A percentile compares a stretch with the other conserved stretches of the same genome.
Conservation (phyloP, 2,888 invertebrate species). For the Tetragonisca angustula region DNA sequence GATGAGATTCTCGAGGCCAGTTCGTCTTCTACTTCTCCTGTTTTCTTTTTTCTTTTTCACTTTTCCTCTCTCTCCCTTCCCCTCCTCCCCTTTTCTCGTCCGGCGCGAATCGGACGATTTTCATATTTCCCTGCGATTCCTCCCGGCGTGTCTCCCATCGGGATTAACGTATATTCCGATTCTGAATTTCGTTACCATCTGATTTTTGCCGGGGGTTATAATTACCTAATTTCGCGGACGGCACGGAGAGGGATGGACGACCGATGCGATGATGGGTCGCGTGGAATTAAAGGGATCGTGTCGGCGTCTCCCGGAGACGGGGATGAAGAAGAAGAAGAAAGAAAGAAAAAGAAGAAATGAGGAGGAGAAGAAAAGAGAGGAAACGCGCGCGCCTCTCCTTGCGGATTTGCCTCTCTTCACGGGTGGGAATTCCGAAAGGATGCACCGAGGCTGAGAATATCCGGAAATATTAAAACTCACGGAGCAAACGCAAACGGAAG, state of each 20-base stretch:
- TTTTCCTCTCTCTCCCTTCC: neutral
- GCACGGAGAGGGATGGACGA: neutral
- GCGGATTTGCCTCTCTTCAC: neutral
- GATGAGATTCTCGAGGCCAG: constrained; percentile 41
- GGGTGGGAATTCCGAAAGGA: neutral
- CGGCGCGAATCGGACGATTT: constrained; percentile 11
- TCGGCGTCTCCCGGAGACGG: neutral
- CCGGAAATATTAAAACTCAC: constrained; percentile 10
- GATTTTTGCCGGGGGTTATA: constrained; percentile 4
- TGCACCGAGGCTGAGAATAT: constrained; percentile 4
- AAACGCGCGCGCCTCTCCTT: no score
- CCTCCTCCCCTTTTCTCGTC: neutral
- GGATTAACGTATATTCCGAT: constrained; percentile 19
- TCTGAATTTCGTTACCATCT: neutral
- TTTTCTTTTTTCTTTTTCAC: neutral
- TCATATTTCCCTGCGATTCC: constrained; percentile 32
- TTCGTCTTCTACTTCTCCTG: neutral
- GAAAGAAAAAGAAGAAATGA: neutral
- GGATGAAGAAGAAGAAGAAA: neutral
- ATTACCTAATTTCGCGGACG: constrained; percentile 16
- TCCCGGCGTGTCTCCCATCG: neutral
- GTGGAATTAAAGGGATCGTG: constrained; percentile 11
- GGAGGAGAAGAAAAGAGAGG: no score
- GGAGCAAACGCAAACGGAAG: neutral
- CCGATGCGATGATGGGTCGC: neutral